These are phyloP conservation scores for Daktulosphaira vitifoliae DNA, from an alignment of 1,140 invertebrate species.

Conservation along the genomic window DNA sequence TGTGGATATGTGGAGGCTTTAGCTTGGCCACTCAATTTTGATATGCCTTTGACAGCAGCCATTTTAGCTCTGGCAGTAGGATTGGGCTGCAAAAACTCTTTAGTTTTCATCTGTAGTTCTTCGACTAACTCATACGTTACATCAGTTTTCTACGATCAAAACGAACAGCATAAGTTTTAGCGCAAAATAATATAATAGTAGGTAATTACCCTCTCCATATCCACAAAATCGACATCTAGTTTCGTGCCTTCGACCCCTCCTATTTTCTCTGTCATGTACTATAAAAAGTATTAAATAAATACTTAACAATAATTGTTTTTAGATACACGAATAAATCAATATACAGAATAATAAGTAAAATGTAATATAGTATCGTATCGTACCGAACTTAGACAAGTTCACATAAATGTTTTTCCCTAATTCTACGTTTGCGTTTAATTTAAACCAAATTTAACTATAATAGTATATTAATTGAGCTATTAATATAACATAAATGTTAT, in stretches of 20 bases:
- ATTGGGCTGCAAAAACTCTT: slow-evolving; percentile 98
- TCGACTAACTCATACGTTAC: slow-evolving; percentile 91
- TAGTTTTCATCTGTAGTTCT: slow-evolving; percentile 90
- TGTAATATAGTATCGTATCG: too few species aligned
- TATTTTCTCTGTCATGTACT: slow-evolving; percentile 99
- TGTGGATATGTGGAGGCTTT: slow-evolving; percentile 93
- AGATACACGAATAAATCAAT: too few species aligned
- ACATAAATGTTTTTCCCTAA: too few species aligned
- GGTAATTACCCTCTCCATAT: slow-evolving; percentile 93
- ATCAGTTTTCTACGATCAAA: slow-evolving; percentile 74
- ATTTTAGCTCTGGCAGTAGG: slow-evolving; percentile 90
- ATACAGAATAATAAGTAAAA: too few species aligned
- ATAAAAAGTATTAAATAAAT: slow-evolving; percentile 44
- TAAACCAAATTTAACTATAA: too few species aligned
- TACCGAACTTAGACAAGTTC: too few species aligned
- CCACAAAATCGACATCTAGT: slow-evolving; percentile 94
- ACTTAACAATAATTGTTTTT: neutral
- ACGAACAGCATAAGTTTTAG: neutral
- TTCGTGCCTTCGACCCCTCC: slow-evolving; percentile 99
- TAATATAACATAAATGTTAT: too few species aligned
- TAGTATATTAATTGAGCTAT: too few species aligned
- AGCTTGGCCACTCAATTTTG: slow-evolving; percentile 76
- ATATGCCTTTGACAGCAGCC: slow-evolving; percentile 87
- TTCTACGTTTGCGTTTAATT: too few species aligned
- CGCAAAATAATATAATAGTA: neutral